phyloP scores from a whole-genome alignment of 2,888 invertebrate species.

The Apeira syringaria region DNA sequence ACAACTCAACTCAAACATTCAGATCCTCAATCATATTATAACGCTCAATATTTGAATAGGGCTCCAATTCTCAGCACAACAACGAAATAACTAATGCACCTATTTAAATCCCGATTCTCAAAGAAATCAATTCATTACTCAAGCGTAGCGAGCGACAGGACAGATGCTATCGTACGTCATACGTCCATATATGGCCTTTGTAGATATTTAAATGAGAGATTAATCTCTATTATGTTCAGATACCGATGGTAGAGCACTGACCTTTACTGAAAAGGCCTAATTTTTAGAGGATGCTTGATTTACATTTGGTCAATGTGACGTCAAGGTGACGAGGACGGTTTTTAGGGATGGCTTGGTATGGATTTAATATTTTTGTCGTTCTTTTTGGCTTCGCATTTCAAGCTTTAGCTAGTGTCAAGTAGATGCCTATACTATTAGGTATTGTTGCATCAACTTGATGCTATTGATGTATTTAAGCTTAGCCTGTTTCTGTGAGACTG shows the following conservation, averaged over 20 bases:
- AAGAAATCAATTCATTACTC: conserved; percentile 23
- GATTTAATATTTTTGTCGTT: not conserved
- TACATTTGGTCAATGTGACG: conserved; percentile 24
- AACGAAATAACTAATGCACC: conserved; percentile 17
- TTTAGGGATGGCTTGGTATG: conserved; percentile 17
- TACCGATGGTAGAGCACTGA: conserved; percentile 39
- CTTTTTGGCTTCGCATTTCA: no score
- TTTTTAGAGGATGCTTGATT: conserved; percentile 21
- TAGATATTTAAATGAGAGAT: conserved; percentile 56
- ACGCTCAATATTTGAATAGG: conserved; percentile 17
- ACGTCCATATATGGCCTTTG: conserved; percentile 15
- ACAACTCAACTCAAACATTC: conserved; percentile 3
- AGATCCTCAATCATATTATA: conserved; percentile 7
- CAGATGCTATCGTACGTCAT: conserved; percentile 23
- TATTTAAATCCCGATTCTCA: conserved; percentile 14
- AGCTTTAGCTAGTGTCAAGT: no score
- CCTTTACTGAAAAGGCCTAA: conserved; percentile 34
- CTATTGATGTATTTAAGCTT: no score
- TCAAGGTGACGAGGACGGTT: conserved; percentile 36
- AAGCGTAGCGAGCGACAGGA: conserved; percentile 6
- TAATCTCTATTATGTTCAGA: conserved; percentile 49
- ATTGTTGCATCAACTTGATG: no score
- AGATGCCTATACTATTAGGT: no score
- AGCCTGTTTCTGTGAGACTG: no score
- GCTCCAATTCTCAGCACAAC: conserved; percentile 9